Evolutionary conservation across 2,888 invertebrate genomes (phyloP), one percentile per base, ranked within the genome.

Genomic region (Polyommatus iphigenia): DNA sequence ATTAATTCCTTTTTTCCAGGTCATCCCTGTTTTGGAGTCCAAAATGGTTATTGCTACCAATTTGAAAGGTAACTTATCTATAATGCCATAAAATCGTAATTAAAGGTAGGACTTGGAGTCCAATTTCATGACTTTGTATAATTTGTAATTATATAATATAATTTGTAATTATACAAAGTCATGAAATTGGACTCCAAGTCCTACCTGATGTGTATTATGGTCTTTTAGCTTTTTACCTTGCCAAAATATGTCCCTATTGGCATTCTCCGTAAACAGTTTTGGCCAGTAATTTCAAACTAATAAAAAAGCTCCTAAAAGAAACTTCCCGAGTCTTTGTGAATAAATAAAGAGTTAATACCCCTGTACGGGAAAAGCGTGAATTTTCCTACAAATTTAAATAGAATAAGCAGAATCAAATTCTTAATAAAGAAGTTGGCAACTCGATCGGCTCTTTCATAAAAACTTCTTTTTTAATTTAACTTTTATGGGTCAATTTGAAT

Each of bases 301-400:
- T 62, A 62, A 62, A 62, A 62, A 62, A 62, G 62, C 62, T 3
- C 62, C 5, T 62, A 29, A 62, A 62, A 62, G 24, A 62, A 62
- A 29, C 24, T 62, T 62, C 24, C 62, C 24, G 62, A 62, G 62
- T 62, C 62, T 62, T 62, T 62, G 62, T 62, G 24, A 62, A 62
- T 62, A 62, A 29, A 24, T 29, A 62, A 62, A 62, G 62, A 62
- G 62, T 62, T 62, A 24, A 62, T 59, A 59, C 59, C 59, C 54
- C 62, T 62, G 24, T 59, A 59, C 59, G 62, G 13, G 62, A 59
- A 59, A 59, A 59, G 20, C 24, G 62, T 62, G 62, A 8, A 36
- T 71, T 71, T 71, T 71, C 36, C 32, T 71, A 71, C 71, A 67
- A 36, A 18, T 32, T 32, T 71, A 76, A 57, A 76, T 57, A 29